Evolutionary conservation across 1,140 invertebrate species (phyloP).

Genomic region (Brachionus calyciflorus): DNA sequence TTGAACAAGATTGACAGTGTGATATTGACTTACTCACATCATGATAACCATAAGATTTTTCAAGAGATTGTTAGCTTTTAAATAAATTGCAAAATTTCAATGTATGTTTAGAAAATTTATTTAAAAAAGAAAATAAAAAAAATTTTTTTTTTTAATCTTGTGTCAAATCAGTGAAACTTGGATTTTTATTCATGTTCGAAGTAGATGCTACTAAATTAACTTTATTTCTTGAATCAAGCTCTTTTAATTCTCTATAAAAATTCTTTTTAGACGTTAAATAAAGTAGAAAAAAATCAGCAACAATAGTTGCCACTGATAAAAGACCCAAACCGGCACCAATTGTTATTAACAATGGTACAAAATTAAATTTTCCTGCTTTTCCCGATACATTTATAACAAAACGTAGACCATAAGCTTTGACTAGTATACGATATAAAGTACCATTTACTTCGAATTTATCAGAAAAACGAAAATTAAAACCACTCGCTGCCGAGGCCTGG

Average conservation of each 20-base stretch:
- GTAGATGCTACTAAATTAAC: background rate
- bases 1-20: no score
- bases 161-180: conserved; percentile 1
- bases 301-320: conserved; percentile 29
- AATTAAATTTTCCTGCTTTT: conserved; percentile 48
- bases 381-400: conserved; percentile 48
- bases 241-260: conserved; percentile 30
- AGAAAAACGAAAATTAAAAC: conserved; percentile 61
- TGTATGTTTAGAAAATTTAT: no score
- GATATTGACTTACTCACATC: no score
- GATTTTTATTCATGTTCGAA: background rate
- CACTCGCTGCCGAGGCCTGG: conserved; percentile 55
- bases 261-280: conserved; percentile 15
- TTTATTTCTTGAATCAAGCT: background rate
- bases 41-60: no score
- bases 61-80: no score
- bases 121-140: no score
- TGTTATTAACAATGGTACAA: conserved; percentile 41
- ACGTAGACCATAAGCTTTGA: conserved; percentile 48
- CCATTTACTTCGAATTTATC: conserved; percentile 10
- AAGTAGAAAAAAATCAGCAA: conserved; percentile 38
- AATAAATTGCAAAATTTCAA: no score
- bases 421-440: background rate
- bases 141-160: background rate
- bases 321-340: conserved; percentile 31